These are phyloP conservation scores for Drosophila athabasca DNA, from an alignment of 1,140 invertebrate genomes.

Conservation along the genomic window DNA sequence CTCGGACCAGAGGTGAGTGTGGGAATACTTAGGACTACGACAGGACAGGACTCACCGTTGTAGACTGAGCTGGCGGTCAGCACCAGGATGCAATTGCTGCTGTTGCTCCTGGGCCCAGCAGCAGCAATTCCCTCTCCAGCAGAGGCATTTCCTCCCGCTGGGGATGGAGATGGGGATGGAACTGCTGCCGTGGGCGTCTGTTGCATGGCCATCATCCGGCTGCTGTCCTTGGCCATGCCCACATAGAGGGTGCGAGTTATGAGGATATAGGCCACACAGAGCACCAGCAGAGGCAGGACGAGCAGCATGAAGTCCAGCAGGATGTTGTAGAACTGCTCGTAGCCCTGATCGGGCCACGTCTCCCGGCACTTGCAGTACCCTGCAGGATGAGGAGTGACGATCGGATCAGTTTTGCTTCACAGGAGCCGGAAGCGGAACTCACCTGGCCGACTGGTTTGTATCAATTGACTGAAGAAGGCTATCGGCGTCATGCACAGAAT, in stretches of 20 bases:
- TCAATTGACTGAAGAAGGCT: constrained; percentile 86
- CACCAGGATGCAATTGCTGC: constrained; percentile 56
- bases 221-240: constrained; percentile 84
- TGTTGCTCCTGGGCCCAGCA: constrained; percentile 34
- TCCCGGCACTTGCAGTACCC: constrained; percentile 89
- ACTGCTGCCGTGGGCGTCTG: constrained; percentile 9
- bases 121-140: constrained; percentile 1
- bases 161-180: not conserved
- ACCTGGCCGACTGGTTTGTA: constrained; percentile 84
- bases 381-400: constrained; percentile 9
- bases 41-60: constrained; percentile 37
- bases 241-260: constrained; percentile 90
- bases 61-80: constrained; percentile 46
- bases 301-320: constrained; percentile 89
- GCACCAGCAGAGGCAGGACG: constrained; percentile 89
- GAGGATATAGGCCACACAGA: constrained; percentile 90
- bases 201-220: constrained; percentile 4
- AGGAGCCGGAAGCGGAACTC: not conserved
- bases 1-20: too few species aligned
- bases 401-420: too few species aligned
- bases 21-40: too few species aligned
- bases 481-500: constrained; percentile 89
- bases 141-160: not conserved
- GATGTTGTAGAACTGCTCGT: constrained; percentile 90
- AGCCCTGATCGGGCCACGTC: constrained; percentile 86